Conservation (phyloP, 37 sponge, comb jelly and placozoan species). For the Spongilla lacustris region DNA sequence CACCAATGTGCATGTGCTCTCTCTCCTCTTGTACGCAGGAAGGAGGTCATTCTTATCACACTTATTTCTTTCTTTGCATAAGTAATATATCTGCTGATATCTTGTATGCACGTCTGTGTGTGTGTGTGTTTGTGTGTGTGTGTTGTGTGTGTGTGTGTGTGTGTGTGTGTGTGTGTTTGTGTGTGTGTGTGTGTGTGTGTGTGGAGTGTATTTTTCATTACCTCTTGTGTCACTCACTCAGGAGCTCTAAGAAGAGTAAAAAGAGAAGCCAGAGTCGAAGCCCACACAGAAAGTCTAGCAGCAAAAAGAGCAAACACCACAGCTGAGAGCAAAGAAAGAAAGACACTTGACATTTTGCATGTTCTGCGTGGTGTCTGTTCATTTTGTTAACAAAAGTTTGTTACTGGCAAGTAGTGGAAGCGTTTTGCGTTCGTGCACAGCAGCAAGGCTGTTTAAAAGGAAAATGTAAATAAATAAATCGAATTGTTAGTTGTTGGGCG, state of each 20-base stretch:
- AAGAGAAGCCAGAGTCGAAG: slow-evolving; percentile 50
- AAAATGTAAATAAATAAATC: slow-evolving; percentile 1
- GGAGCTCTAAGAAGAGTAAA: slow-evolving; percentile 34
- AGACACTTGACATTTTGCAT: not conserved
- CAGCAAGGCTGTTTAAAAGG: not conserved
- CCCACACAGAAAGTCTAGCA: slow-evolving; percentile 44
- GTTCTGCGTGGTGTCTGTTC: not conserved
- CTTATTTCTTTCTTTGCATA: too few species aligned
- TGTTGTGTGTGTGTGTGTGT: not conserved
- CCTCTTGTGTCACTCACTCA: not conserved
- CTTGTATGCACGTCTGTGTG: too few species aligned
- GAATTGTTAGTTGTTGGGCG: not conserved
- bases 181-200: not conserved
- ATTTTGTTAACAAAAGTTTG: not conserved
- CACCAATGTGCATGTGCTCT: too few species aligned
- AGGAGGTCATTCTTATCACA: too few species aligned
- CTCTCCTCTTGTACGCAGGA: too few species aligned
- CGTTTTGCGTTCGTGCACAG: not conserved
- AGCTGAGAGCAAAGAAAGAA: not conserved
- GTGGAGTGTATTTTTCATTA: not conserved
- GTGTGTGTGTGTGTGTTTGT: not conserved
- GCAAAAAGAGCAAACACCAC: slow-evolving; percentile 26
- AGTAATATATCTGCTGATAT: too few species aligned
- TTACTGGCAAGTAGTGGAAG: not conserved
- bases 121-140: not conserved